Percentiles rank a stretch among this genome's conserved stretches.
Conservation (phyloP, 2,113 vertebrate genomes). For the Thunnus maccoyii region DNA sequence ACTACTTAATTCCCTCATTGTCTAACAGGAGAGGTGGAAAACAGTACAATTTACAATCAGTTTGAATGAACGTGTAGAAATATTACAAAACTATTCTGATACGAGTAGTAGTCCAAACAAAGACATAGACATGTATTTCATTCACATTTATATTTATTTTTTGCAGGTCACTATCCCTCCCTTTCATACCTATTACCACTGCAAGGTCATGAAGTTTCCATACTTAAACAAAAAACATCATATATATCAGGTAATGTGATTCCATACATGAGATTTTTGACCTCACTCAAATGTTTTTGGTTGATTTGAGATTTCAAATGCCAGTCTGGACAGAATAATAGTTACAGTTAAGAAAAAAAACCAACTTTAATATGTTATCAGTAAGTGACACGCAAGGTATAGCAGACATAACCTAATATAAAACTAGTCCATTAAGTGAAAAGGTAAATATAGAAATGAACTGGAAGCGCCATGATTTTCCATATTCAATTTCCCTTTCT, state of each 20-base stretch:
- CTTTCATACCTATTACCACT: conserved; percentile 86
- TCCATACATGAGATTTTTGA: no score
- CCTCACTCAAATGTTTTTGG: no score
- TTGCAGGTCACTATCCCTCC: conserved; percentile 84
- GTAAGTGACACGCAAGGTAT: background rate
- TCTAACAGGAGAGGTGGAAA: background rate
- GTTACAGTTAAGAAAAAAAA: no score
- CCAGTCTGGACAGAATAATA: no score
- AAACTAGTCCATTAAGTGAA: background rate
- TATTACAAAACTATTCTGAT: background rate
- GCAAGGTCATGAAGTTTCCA: conserved; percentile 84
- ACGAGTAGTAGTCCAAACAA: background rate
- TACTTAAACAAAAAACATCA: conserved; percentile 82
- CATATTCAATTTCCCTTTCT: background rate
- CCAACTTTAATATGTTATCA: background rate
- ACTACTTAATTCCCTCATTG: background rate
- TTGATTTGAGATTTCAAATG: no score
- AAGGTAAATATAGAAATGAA: background rate
- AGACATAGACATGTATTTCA: background rate
- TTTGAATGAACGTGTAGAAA: background rate
- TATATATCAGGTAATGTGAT: conserved; percentile 84
- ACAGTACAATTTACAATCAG: background rate
- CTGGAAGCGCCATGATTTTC: background rate
- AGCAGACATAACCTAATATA: background rate
- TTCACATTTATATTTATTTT: conserved; percentile 9